These are phyloP conservation scores for Drosophila carrolli DNA, from an alignment of 1,140 invertebrate species.

Conservation along the genomic window DNA sequence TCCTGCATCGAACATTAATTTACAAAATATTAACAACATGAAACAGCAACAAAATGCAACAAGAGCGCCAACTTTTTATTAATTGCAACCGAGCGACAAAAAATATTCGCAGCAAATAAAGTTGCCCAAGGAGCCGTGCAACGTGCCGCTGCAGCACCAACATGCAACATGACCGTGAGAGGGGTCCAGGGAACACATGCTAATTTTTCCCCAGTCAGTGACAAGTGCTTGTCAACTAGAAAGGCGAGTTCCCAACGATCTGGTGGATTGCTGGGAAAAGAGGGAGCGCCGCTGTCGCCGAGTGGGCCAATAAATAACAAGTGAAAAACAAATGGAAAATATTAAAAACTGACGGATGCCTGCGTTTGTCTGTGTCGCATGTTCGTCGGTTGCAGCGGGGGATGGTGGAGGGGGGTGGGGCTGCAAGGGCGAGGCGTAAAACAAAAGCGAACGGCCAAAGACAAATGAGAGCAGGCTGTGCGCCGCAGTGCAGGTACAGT, in stretches of 20 bases:
- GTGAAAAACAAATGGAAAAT: constrained; percentile 74
- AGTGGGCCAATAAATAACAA: constrained; percentile 66
- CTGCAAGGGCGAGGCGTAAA: constrained; percentile 15
- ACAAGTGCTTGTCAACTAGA: constrained; percentile 68
- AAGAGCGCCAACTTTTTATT: constrained; percentile 76
- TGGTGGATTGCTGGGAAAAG: constrained; percentile 4
- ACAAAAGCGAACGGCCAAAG: constrained; percentile 48
- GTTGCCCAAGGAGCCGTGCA: constrained; percentile 48
- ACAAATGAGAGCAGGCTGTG: constrained; percentile 62
- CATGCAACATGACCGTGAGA: constrained; percentile 24
- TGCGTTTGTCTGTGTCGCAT: constrained; percentile 44
- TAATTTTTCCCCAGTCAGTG: constrained; percentile 55
- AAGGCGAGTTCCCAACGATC: constrained; percentile 23
- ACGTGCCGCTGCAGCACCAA: constrained; percentile 37
- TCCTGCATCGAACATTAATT: constrained; percentile 80
- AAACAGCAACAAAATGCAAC: constrained; percentile 41
- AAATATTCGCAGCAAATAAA: constrained; percentile 68
- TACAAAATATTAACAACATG: constrained; percentile 80
- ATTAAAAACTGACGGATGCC: constrained; percentile 77
- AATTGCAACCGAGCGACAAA: constrained; percentile 75
- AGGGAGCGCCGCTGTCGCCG: constrained; percentile 21
- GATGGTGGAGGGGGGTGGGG: not conserved
- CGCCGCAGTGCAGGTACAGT: constrained; percentile 35
- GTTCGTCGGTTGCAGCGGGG: not conserved
- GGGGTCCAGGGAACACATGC: constrained; percentile 20